Percentiles rank a stretch among this genome's conserved stretches.
phyloP scores from a whole-genome alignment of 2,113 vertebrate species.

The Pandion haliaetus region DNA sequence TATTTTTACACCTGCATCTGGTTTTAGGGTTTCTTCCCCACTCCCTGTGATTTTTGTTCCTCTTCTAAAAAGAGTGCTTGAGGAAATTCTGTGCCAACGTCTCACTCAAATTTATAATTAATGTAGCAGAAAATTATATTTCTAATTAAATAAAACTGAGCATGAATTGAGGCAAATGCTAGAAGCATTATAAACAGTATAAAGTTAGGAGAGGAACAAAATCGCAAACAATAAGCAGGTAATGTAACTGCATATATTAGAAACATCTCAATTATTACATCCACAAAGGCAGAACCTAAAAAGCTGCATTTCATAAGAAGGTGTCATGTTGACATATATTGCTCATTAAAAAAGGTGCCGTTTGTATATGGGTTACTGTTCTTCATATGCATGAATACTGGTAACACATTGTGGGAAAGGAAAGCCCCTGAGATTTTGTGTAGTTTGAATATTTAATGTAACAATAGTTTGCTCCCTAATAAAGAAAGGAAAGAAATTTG shows the following conservation, averaged over 20 bases:
- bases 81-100: not conserved
- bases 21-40: not conserved
- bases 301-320: constrained; percentile 66
- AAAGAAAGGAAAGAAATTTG: constrained; percentile 61
- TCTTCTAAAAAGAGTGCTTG: not conserved
- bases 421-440: constrained; percentile 63
- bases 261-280: constrained; percentile 72
- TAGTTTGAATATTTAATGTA: constrained; percentile 71
- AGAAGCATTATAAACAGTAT: constrained; percentile 21
- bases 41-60: not conserved
- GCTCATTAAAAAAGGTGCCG: constrained; percentile 68
- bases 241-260: constrained; percentile 64
- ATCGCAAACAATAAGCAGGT: constrained; percentile 52
- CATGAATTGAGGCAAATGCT: constrained; percentile 33
- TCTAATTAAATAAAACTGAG: constrained; percentile 62
- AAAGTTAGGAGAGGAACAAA: constrained; percentile 39
- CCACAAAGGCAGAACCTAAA: constrained; percentile 67
- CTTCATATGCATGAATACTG: constrained; percentile 66
- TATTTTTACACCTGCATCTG: not conserved
- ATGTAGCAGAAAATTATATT: constrained; percentile 63
- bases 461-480: constrained; percentile 62
- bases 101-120: constrained; percentile 57
- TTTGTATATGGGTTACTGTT: constrained; percentile 63
- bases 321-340: constrained; percentile 71
- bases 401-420: constrained; percentile 56